phyloP scores from a whole-genome alignment of 1,140 invertebrate species.

The Sarcophaga peregrina region DNA sequence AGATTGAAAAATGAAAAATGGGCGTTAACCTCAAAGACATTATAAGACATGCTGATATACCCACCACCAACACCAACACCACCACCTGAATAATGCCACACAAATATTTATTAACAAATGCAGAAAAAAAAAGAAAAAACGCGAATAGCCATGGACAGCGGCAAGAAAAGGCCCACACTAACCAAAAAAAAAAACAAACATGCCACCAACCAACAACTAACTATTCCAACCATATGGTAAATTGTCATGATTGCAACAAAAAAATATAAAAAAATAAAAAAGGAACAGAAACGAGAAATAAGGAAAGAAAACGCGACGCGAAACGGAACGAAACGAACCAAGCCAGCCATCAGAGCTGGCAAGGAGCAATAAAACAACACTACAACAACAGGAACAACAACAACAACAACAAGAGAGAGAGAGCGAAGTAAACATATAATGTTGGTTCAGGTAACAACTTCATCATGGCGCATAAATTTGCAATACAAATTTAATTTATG shows the following conservation, averaged over 20 bases:
- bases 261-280: too few relatives aligned
- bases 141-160: not conserved
- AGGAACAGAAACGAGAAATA: too few relatives aligned
- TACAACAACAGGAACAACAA: slow-evolving; percentile 29
- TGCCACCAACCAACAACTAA: slow-evolving; percentile 14
- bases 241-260: not conserved
- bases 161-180: not conserved
- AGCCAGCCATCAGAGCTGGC: not conserved
- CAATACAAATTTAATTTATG: slow-evolving; percentile 66
- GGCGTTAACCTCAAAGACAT: slow-evolving; percentile 41
- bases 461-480: slow-evolving; percentile 66
- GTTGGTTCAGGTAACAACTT: slow-evolving; percentile 65
- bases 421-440: slow-evolving; percentile 51
- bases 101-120: not conserved
- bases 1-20: slow-evolving; percentile 37
- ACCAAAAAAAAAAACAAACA: not conserved
- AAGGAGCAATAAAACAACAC: not conserved
- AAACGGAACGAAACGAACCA: slow-evolving; percentile 1
- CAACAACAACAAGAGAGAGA: not conserved
- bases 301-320: not conserved
- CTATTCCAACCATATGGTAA: slow-evolving; percentile 22
- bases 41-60: slow-evolving; percentile 35
- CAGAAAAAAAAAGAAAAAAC: not conserved
- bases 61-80: not conserved
- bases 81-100: slow-evolving; percentile 35